phyloP scores from a whole-genome alignment of 2,797 vertebrate genomes.

The Onychomys leucogaster region DNA sequence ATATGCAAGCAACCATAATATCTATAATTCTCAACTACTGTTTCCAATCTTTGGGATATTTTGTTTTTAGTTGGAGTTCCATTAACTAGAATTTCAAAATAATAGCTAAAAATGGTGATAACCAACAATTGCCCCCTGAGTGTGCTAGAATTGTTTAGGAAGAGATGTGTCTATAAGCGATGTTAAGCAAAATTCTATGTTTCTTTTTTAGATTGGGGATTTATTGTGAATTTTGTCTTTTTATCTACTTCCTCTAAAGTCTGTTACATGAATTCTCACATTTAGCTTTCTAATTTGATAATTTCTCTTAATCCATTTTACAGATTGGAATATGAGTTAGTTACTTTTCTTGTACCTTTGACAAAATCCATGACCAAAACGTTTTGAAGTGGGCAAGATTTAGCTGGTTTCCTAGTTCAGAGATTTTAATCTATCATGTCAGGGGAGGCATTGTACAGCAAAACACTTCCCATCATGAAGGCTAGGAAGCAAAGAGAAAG shows the following conservation, averaged over 20 bases:
- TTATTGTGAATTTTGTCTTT: not conserved
- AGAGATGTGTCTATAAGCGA: not conserved
- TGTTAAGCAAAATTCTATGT: not conserved
- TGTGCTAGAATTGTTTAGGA: not conserved
- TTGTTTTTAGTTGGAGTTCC: constrained; percentile 32
- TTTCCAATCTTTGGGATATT: not conserved
- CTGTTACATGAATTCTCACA: not conserved
- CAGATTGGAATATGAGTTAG: not conserved
- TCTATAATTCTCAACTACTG: not conserved
- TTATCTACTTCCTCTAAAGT: not conserved
- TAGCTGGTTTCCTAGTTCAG: not conserved
- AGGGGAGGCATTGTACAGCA: not conserved
- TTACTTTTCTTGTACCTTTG: not conserved
- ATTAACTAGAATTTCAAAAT: constrained; percentile 19
- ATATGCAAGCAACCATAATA: constrained; percentile 41
- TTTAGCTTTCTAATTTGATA: not conserved
- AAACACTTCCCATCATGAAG: not conserved
- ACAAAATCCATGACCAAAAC: not conserved
- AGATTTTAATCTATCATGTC: not conserved
- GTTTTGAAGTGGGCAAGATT: not conserved
- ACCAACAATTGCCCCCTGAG: not conserved
- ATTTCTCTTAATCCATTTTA: constrained; percentile 14
- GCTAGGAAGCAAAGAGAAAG: not conserved
- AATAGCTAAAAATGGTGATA: constrained; percentile 17
- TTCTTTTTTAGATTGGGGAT: constrained; percentile 18